phyloP scores from a whole-genome alignment of 2,888 invertebrate genomes.

The Tinea semifulvella region DNA sequence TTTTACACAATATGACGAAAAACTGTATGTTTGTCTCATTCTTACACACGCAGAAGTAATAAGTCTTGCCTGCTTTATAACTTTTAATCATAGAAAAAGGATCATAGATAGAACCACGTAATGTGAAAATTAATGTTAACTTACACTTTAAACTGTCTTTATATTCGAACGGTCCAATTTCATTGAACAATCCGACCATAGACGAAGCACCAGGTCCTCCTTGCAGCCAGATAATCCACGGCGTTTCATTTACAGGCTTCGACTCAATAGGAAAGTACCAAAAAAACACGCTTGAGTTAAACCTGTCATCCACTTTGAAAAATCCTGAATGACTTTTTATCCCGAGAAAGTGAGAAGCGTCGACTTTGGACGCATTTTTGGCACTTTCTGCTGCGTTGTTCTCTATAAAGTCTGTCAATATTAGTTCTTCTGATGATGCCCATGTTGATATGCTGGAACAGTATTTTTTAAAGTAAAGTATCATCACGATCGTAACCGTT shows the following conservation, averaged over 20 bases:
- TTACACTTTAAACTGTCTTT: slow-evolving; percentile 21
- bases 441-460: no score
- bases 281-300: slow-evolving; percentile 78
- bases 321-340: slow-evolving; percentile 49
- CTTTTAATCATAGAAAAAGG: neutral
- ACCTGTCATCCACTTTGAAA: slow-evolving; percentile 73
- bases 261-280: slow-evolving; percentile 74
- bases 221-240: slow-evolving; percentile 83
- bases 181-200: slow-evolving; percentile 31
- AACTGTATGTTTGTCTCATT: no score
- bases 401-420: slow-evolving; percentile 24
- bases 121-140: slow-evolving; percentile 12
- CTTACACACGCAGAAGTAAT: no score
- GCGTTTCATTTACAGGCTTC: slow-evolving; percentile 37
- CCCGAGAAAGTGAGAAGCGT: slow-evolving; percentile 25
- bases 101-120: neutral
- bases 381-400: slow-evolving; percentile 23
- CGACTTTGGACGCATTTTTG: slow-evolving; percentile 25
- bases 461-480: no score
- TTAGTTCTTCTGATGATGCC: slow-evolving; percentile 9
- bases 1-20: no score
- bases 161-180: slow-evolving; percentile 33
- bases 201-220: slow-evolving; percentile 82
- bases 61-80: no score
- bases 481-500: no score